Evolutionary conservation across 2,113 vertebrate genomes (phyloP).

Genomic region (Salminus brasiliensis): DNA sequence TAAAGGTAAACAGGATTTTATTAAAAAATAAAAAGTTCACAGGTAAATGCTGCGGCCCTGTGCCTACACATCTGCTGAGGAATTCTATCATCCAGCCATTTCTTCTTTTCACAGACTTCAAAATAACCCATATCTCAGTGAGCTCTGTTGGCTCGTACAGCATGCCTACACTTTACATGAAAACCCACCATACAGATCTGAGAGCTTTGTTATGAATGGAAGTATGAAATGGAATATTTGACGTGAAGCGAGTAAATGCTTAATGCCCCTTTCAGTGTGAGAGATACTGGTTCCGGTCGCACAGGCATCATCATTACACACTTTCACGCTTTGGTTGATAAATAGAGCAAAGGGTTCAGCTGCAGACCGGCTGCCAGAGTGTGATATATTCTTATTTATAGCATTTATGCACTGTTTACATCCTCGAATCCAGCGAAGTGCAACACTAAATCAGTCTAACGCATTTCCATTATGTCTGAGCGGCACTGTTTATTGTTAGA

Average conservation of each 20-base stretch:
- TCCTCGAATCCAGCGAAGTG: background rate
- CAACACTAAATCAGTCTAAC: constrained; percentile 52
- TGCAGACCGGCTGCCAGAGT: constrained; percentile 55
- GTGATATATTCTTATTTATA: constrained; percentile 50
- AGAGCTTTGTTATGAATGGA: background rate
- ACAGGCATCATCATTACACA: constrained; percentile 51
- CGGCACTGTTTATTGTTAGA: constrained; percentile 35
- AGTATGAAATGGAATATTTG: constrained; percentile 9
- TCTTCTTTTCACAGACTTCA: background rate
- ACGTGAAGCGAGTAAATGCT: constrained; percentile 41
- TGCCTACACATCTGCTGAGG: background rate
- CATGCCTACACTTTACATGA: background rate
- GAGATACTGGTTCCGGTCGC: constrained; percentile 39
- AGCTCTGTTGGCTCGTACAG: background rate
- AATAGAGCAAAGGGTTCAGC: constrained; percentile 51
- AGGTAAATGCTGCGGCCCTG: too few species aligned
- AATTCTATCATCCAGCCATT: background rate
- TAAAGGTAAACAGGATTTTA: too few species aligned
- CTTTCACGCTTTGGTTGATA: constrained; percentile 55
- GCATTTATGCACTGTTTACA: constrained; percentile 29
- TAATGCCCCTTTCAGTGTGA: constrained; percentile 46
- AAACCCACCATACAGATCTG: background rate
- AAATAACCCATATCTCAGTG: background rate
- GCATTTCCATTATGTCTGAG: constrained; percentile 11
- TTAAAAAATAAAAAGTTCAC: too few species aligned